These are phyloP conservation scores for Glyptemys insculpta DNA, from an alignment of 2,797 vertebrate species.

Conservation along the genomic window DNA sequence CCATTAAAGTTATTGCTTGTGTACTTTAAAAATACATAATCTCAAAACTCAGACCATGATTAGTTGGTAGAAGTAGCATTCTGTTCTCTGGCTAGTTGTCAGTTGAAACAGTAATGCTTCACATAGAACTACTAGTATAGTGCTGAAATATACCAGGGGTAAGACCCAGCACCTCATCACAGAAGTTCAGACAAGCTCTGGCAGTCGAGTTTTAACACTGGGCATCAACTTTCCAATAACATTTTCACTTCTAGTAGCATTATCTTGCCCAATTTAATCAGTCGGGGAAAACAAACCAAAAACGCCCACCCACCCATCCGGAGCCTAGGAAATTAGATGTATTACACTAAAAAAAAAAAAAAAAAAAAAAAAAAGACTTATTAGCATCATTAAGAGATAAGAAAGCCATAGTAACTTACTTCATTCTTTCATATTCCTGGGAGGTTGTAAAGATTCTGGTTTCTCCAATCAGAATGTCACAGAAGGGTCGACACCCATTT, in stretches of 20 bases:
- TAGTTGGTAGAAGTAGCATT: background rate
- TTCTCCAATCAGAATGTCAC: conserved; percentile 95
- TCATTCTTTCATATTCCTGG: conserved; percentile 98
- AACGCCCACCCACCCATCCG: background rate
- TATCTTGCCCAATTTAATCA: background rate
- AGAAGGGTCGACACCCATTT: conserved; percentile 97
- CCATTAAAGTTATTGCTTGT: background rate
- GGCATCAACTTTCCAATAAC: background rate
- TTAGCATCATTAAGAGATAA: background rate
- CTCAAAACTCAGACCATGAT: background rate
- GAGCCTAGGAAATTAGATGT: background rate
- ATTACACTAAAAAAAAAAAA: background rate
- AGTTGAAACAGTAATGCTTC: background rate
- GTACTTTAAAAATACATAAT: background rate
- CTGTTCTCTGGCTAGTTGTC: accelerated
- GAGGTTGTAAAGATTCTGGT: conserved; percentile 96
- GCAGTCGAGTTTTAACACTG: background rate
- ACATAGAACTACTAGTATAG: background rate
- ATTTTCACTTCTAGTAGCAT: background rate
- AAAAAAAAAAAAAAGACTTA: accelerated
- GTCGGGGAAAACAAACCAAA: background rate
- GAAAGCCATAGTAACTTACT: conserved; percentile 81
- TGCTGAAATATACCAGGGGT: background rate
- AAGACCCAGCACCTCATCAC: background rate
- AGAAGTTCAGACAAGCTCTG: background rate